Percentiles rank a stretch among this genome's conserved stretches.
These are phyloP conservation scores for Campylomormyrus numenius DNA, from an alignment of 2,113 vertebrate genomes.

Conservation along the genomic window DNA sequence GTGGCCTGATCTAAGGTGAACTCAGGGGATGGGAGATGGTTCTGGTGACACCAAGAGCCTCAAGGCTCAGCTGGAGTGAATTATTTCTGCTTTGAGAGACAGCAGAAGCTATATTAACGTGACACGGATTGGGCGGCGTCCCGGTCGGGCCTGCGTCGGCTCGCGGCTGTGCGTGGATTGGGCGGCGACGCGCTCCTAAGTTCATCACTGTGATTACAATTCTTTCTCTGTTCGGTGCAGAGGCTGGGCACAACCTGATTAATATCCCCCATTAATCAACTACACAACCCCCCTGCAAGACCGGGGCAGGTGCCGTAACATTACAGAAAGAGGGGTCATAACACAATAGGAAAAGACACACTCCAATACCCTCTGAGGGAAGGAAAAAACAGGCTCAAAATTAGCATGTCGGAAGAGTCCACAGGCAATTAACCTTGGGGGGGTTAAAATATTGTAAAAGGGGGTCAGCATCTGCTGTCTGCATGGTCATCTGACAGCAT, in stretches of 20 bases:
- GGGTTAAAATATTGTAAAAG: background rate
- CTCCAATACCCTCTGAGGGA: background rate
- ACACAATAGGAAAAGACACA: background rate
- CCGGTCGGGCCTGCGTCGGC: background rate
- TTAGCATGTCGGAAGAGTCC: background rate
- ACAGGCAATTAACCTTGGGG: constrained; percentile 5
- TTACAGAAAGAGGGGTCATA: background rate
- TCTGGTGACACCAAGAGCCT: background rate
- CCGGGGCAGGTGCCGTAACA: background rate
- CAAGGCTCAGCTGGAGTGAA: background rate
- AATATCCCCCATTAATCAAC: constrained; percentile 6
- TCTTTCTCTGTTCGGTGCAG: background rate
- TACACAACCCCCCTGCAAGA: background rate
- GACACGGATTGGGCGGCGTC: background rate
- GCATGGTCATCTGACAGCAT: background rate
- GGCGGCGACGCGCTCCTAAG: background rate
- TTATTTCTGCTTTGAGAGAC: background rate
- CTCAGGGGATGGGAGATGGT: background rate
- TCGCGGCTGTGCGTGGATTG: background rate
- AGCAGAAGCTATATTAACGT: background rate
- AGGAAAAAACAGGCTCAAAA: background rate
- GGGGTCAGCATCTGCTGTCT: background rate
- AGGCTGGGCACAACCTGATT: background rate
- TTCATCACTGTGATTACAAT: background rate
- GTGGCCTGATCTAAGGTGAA: background rate